A percentile compares a stretch with the other conserved stretches of the same genome.
These are phyloP conservation scores for Catharus minimus DNA, from an alignment of 2,113 vertebrate species.

Conservation along the genomic window DNA sequence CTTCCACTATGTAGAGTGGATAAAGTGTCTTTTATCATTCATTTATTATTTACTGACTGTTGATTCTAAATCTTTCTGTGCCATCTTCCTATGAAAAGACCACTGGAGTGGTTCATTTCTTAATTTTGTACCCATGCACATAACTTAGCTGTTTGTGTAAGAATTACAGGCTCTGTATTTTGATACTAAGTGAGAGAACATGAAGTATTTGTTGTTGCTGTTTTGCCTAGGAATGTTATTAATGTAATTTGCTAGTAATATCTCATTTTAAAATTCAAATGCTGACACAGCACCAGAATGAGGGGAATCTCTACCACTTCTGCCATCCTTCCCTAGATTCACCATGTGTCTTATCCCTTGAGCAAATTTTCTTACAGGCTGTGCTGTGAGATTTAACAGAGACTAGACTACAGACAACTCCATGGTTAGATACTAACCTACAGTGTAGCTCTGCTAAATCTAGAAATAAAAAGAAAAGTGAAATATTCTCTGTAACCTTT, in stretches of 20 bases:
- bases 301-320: not conserved
- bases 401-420: not conserved
- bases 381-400: not conserved
- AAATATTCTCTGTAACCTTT: not conserved
- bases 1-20: not conserved
- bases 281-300: not conserved
- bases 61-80: not conserved
- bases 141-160: not conserved
- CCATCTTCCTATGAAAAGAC: not conserved
- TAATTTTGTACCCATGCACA: not conserved
- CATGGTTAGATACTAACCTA: not conserved
- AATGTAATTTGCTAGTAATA: not conserved
- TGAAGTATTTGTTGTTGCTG: not conserved
- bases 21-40: not conserved
- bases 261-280: not conserved
- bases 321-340: not conserved
- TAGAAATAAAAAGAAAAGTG: not conserved
- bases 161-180: not conserved
- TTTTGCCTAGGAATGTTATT: not conserved
- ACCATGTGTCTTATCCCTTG: not conserved
- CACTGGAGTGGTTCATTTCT: not conserved
- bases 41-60: not conserved
- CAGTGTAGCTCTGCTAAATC: not conserved
- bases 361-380: not conserved
- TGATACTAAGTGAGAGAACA: not conserved